Conservation (phyloP, 2,797 vertebrate species). For the Chelonia mydas region DNA sequence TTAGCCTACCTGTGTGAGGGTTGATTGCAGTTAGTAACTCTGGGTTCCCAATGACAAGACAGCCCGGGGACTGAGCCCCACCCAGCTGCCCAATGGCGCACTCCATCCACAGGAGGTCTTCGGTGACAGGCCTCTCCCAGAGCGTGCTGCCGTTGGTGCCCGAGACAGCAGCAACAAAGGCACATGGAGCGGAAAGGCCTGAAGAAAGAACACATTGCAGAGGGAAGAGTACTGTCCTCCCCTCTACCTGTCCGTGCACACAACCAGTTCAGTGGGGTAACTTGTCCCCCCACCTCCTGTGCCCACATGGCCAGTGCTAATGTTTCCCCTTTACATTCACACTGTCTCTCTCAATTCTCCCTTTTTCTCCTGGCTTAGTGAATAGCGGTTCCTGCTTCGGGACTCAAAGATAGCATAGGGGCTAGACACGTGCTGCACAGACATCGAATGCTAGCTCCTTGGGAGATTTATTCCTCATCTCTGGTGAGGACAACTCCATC, state of each 20-base stretch:
- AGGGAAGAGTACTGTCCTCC: not conserved
- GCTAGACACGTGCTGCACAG: not conserved
- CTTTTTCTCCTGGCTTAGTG: not conserved
- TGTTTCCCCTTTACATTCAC: not conserved
- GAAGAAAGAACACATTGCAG: slow-evolving; percentile 1
- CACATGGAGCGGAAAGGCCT: slow-evolving; percentile 88
- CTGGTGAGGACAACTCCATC: not conserved
- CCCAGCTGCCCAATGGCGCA: slow-evolving; percentile 78
- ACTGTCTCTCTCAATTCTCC: not conserved
- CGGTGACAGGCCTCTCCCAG: slow-evolving; percentile 84
- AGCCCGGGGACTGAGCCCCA: slow-evolving; percentile 68
- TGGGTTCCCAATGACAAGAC: slow-evolving; percentile 82
- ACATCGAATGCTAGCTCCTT: not conserved
- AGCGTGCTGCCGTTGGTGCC: slow-evolving; percentile 87
- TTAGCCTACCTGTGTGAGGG: slow-evolving; percentile 81
- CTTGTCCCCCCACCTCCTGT: not conserved
- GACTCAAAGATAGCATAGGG: not conserved
- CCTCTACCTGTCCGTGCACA: not conserved
- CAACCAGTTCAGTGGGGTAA: not conserved
- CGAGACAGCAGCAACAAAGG: slow-evolving; percentile 85
- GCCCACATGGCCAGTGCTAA: not conserved
- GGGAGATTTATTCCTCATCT: too few relatives aligned
- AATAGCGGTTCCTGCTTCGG: not conserved
- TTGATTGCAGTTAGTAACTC: slow-evolving; percentile 79
- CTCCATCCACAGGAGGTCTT: slow-evolving; percentile 85